Percentiles rank a stretch among this genome's conserved stretches.
Conservation (phyloP, 2,888 invertebrate genomes). For the Drosophila nr. medialis region DNA sequence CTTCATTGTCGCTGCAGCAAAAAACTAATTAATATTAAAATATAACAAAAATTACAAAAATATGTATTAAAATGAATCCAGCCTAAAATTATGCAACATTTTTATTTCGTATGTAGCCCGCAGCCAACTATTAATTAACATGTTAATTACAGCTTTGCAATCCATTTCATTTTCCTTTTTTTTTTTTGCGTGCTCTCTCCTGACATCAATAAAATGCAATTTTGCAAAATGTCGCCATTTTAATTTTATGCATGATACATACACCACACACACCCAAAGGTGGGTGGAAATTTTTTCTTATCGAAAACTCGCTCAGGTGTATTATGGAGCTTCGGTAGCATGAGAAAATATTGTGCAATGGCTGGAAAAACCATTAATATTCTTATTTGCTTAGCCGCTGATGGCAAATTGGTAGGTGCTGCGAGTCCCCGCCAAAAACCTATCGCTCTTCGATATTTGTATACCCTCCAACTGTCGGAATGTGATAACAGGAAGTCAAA, state of each 20-base stretch:
- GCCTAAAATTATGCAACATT: constrained; percentile 74
- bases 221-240: constrained; percentile 75
- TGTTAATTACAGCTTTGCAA: constrained; percentile 77
- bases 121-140: constrained; percentile 79
- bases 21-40: constrained; percentile 79
- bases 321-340: constrained; percentile 48
- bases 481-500: neutral
- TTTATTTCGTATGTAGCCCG: constrained; percentile 42
- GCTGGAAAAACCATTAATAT: constrained; percentile 81
- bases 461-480: constrained; percentile 24
- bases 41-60: constrained; percentile 41
- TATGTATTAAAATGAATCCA: constrained; percentile 30
- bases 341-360: constrained; percentile 76
- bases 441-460: neutral
- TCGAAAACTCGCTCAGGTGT: constrained; percentile 76
- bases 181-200: constrained; percentile 1
- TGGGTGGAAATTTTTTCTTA: constrained; percentile 55
- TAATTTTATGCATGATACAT: constrained; percentile 68
- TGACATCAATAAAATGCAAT: constrained; percentile 74
- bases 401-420: constrained; percentile 77
- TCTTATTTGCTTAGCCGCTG: constrained; percentile 80
- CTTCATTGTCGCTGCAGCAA: constrained; percentile 37
- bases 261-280: constrained; percentile 11
- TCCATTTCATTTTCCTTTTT: constrained; percentile 13
- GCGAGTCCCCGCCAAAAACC: constrained; percentile 20